These are phyloP conservation scores for Nomada fabriciana DNA, from an alignment of 2,888 invertebrate species.

Conservation along the genomic window DNA sequence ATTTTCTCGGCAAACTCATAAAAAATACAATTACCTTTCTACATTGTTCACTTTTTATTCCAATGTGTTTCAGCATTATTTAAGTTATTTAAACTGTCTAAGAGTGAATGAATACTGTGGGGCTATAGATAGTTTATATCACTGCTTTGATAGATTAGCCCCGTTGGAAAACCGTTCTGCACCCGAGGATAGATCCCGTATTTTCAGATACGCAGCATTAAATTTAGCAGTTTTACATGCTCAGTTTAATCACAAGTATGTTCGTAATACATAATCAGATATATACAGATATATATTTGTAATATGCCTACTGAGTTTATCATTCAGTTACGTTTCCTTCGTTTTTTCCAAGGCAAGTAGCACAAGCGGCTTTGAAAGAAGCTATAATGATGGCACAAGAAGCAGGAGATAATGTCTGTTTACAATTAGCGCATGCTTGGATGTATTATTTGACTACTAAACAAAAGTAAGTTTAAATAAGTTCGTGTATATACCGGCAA, in stretches of 20 bases:
- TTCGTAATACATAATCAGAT: constrained; percentile 2
- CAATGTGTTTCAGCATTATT: constrained; percentile 89
- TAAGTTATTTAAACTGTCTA: constrained; percentile 95
- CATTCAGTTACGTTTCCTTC: constrained; percentile 6
- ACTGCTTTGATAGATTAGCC: constrained; percentile 90
- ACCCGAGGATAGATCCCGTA: constrained; percentile 86
- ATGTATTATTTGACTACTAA: constrained; percentile 87
- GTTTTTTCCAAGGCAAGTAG: constrained; percentile 88
- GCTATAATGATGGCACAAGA: constrained; percentile 95
- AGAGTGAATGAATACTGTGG: constrained; percentile 95
- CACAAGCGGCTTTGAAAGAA: constrained; percentile 93
- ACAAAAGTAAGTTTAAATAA: constrained; percentile 78
- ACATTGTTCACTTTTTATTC: constrained; percentile 22
- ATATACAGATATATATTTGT: neutral
- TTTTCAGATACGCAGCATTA: constrained; percentile 94
- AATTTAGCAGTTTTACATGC: constrained; percentile 95
- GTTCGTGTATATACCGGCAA: neutral
- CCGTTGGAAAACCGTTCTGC: constrained; percentile 84
- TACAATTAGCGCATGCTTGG: constrained; percentile 95
- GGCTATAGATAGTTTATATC: constrained; percentile 91
- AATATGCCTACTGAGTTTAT: no score
- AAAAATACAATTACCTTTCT: constrained; percentile 4
- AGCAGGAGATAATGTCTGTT: constrained; percentile 93
- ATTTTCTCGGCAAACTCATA: constrained; percentile 4
- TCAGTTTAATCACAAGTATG: constrained; percentile 92